phyloP scores from a whole-genome alignment of 2,888 invertebrate genomes.

The Phaonia tiefii region DNA sequence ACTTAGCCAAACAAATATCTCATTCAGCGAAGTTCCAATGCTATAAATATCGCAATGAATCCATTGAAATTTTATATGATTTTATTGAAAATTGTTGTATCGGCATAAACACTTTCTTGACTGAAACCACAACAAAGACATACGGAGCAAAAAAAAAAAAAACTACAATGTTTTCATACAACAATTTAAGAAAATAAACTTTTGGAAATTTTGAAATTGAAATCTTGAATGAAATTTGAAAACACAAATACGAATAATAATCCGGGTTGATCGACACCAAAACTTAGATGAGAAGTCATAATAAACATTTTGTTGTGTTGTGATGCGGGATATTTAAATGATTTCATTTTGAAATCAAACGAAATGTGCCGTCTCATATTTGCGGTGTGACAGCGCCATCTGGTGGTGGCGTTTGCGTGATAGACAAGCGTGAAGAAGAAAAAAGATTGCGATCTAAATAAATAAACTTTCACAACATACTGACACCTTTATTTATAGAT shows the following conservation, averaged over 20 bases:
- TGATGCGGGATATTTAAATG: background rate
- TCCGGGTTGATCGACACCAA: slow-evolving; percentile 17
- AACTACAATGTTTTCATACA: slow-evolving; percentile 49
- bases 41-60: no score
- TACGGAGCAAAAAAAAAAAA: no score
- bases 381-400: slow-evolving; percentile 63
- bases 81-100: no score
- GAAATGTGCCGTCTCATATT: slow-evolving; percentile 3
- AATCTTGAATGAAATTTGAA: slow-evolving; percentile 22
- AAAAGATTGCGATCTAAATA: slow-evolving; percentile 37
- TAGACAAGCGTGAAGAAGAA: slow-evolving; percentile 11
- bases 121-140: slow-evolving; percentile 34
- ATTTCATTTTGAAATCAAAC: slow-evolving; percentile 23
- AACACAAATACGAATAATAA: no score
- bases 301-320: slow-evolving; percentile 46
- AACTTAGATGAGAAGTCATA: slow-evolving; percentile 50
- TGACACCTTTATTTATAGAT: slow-evolving; percentile 66
- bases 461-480: slow-evolving; percentile 62
- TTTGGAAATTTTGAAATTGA: slow-evolving; percentile 22
- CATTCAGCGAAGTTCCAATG: no score
- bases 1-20: no score
- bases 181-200: slow-evolving; percentile 59
- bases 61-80: no score
- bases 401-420: slow-evolving; percentile 63
- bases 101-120: slow-evolving; percentile 35